Evolutionary conservation across 2,888 invertebrate species (phyloP).

Genomic region (Psylliodes chrysocephalus): DNA sequence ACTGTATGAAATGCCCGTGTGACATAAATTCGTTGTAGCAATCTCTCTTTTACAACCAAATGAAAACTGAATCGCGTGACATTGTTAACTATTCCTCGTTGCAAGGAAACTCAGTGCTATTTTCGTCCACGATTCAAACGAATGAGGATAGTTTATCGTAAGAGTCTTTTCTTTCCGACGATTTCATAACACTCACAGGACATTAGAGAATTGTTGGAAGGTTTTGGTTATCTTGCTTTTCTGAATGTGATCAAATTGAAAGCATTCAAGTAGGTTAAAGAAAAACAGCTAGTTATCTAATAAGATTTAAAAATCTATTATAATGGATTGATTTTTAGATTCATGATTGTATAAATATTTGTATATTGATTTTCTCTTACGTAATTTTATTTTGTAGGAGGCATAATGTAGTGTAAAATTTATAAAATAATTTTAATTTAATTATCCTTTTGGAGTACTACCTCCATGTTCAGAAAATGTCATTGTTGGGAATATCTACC

Average conservation of each 20-base stretch:
- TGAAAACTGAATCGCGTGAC: conserved; percentile 19
- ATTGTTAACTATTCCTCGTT: conserved; percentile 7
- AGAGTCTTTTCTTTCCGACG: neutral
- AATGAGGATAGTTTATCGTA: conserved; percentile 10
- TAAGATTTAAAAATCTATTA: too few species aligned
- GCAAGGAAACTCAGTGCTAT: neutral
- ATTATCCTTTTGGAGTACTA: too few species aligned
- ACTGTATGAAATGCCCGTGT: conserved; percentile 15
- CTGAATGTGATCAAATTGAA: neutral
- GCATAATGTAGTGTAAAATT: too few species aligned
- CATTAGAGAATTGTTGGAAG: neutral
- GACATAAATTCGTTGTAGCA: conserved; percentile 15
- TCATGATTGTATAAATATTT: too few species aligned
- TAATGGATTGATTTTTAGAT: too few species aligned
- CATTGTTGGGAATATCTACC: too few species aligned
- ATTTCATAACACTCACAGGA: conserved; percentile 1
- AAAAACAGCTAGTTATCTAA: too few species aligned
- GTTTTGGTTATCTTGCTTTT: conserved; percentile 3
- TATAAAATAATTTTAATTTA: too few species aligned
- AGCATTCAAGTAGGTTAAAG: too few species aligned
- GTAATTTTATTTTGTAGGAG: too few species aligned
- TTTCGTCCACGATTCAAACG: conserved; percentile 10
- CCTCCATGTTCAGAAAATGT: too few species aligned
- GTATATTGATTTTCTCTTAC: too few species aligned
- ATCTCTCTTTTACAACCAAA: conserved; percentile 24